Conservation (phyloP, 2,797 vertebrate species). For the Sebastes steindachneri region DNA sequence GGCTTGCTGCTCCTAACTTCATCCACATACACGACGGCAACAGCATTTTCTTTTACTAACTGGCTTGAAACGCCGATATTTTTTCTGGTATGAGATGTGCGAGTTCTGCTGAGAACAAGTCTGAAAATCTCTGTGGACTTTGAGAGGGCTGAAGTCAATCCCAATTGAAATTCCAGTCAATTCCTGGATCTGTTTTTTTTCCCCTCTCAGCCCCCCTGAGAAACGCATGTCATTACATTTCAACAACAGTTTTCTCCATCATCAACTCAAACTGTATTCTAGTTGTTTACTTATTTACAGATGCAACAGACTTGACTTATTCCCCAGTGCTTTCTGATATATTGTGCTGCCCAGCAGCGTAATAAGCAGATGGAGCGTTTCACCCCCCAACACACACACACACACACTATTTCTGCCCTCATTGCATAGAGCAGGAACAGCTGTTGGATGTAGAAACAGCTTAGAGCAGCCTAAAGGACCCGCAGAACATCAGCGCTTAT, state of each 20-base stretch:
- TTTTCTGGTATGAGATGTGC: neutral
- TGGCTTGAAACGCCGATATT: neutral
- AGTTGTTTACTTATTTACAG: slow-evolving; percentile 60
- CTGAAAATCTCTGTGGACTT: slow-evolving; percentile 24
- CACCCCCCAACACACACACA: neutral
- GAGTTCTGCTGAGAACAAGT: neutral
- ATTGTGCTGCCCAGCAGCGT: slow-evolving; percentile 47
- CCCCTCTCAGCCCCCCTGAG: neutral
- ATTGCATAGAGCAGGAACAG: slow-evolving; percentile 54
- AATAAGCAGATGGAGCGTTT: slow-evolving; percentile 52
- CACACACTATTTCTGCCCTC: slow-evolving; percentile 26
- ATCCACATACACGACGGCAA: neutral
- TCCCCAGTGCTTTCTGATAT: slow-evolving; percentile 45
- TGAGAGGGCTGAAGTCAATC: slow-evolving; percentile 9
- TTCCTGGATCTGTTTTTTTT: slow-evolving; percentile 2
- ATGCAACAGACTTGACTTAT: slow-evolving; percentile 49
- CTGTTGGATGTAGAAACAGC: slow-evolving; percentile 71
- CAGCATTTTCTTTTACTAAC: slow-evolving; percentile 17
- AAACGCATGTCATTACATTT: slow-evolving; percentile 27
- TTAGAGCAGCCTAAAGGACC: slow-evolving; percentile 64
- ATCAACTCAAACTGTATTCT: slow-evolving; percentile 37
- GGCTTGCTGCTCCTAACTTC: slow-evolving; percentile 31
- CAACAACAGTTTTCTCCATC: slow-evolving; percentile 10
- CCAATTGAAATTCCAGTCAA: slow-evolving; percentile 45
- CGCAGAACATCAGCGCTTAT: slow-evolving; percentile 56